These are phyloP conservation scores for Calidris pygmaea DNA, from an alignment of 2,113 vertebrate genomes.

Conservation along the genomic window DNA sequence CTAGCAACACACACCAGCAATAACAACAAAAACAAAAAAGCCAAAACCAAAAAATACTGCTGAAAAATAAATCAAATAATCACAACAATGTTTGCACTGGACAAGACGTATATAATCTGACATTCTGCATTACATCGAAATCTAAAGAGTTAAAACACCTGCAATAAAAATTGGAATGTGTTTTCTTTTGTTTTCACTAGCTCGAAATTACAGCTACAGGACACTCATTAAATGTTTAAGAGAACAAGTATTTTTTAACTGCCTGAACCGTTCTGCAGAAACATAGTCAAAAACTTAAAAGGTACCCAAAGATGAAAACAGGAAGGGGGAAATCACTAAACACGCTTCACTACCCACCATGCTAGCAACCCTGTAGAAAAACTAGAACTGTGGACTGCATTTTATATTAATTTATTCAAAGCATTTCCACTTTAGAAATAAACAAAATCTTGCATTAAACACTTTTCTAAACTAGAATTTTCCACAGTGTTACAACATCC, in stretches of 20 bases:
- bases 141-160: background rate
- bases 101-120: fast-evolving
- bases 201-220: background rate
- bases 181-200: background rate
- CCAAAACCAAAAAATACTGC: background rate
- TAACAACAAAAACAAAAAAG: background rate
- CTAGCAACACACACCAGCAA: background rate
- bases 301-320: background rate
- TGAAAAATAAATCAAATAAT: background rate
- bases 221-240: background rate
- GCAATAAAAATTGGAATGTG: background rate
- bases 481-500: background rate
- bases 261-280: background rate
- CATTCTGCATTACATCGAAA: fast-evolving
- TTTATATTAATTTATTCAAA: background rate
- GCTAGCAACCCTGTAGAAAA: background rate
- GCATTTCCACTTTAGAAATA: background rate
- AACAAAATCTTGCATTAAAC: background rate
- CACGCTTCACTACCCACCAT: background rate
- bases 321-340: background rate
- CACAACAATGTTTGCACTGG: background rate
- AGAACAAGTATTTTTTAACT: background rate
- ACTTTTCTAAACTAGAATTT: background rate
- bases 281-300: background rate
- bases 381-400: background rate